phyloP scores from a whole-genome alignment of 2,797 vertebrate species.

The Lacerta viridis region DNA sequence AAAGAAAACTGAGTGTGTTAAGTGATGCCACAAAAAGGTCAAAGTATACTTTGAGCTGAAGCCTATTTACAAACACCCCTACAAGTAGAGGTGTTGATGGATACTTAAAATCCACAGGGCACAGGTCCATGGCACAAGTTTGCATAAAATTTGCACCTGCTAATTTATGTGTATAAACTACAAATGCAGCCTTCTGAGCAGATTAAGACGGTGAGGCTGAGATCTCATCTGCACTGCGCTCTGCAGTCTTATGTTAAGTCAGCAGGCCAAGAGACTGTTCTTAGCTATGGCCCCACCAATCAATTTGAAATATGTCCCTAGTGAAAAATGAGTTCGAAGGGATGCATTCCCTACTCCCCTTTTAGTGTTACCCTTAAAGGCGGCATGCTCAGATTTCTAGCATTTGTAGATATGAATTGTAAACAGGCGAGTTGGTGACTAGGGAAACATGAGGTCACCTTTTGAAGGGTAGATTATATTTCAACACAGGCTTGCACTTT shows the following conservation, averaged over 20 bases:
- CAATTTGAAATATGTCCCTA: background rate
- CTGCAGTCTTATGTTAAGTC: too few species aligned
- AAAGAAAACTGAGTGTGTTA: background rate
- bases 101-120: too few species aligned
- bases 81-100: background rate
- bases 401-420: conserved; percentile 49
- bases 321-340: background rate
- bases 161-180: too few species aligned
- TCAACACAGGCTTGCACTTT: conserved; percentile 50
- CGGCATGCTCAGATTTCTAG: conserved; percentile 31
- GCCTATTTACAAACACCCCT: background rate
- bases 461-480: conserved; percentile 39
- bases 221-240: too few species aligned
- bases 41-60: background rate
- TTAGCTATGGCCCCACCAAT: background rate
- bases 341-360: background rate
- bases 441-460: conserved; percentile 56
- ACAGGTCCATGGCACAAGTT: too few species aligned
- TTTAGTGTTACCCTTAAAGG: background rate
- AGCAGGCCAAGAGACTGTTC: background rate
- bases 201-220: too few species aligned
- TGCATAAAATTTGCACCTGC: too few species aligned
- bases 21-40: background rate
- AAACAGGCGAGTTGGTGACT: conserved; percentile 22
- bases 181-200: too few species aligned